Evolutionary conservation across 1,140 invertebrate species (phyloP).

Genomic region (Mycetomoellerius zeteki): DNA sequence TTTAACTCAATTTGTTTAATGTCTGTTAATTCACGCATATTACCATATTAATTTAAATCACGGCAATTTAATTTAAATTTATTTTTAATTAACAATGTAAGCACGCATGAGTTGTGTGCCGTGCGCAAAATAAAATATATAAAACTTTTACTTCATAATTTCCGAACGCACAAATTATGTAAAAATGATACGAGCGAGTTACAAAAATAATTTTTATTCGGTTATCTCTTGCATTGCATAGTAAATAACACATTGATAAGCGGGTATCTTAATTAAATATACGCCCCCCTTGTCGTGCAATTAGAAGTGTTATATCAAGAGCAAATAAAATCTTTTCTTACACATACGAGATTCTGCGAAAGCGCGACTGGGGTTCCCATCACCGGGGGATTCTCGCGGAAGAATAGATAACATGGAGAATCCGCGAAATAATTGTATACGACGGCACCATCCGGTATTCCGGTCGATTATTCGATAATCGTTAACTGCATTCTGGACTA

Average conservation of each 20-base stretch:
- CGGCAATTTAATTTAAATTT: background rate
- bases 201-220: background rate
- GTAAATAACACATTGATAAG: slow-evolving; percentile 10
- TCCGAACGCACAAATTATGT: background rate
- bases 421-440: slow-evolving; percentile 16
- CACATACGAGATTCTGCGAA: background rate
- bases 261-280: background rate
- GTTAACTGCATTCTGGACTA: slow-evolving; percentile 27
- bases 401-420: background rate
- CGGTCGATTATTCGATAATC: slow-evolving; percentile 49
- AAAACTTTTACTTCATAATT: background rate
- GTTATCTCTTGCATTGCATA: background rate
- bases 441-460: slow-evolving; percentile 7
- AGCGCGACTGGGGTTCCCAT: background rate
- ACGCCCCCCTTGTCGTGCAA: background rate
- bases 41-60: too few relatives aligned
- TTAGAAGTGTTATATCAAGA: background rate
- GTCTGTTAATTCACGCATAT: background rate
- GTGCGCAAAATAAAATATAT: background rate
- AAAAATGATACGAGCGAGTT: background rate
- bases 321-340: background rate
- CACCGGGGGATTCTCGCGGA: background rate
- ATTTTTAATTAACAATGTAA: background rate
- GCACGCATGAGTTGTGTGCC: too few relatives aligned
- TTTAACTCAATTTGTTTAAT: background rate